These are phyloP conservation scores for Capricornis sumatraensis DNA, from an alignment of 2,113 vertebrate genomes.

Conservation along the genomic window DNA sequence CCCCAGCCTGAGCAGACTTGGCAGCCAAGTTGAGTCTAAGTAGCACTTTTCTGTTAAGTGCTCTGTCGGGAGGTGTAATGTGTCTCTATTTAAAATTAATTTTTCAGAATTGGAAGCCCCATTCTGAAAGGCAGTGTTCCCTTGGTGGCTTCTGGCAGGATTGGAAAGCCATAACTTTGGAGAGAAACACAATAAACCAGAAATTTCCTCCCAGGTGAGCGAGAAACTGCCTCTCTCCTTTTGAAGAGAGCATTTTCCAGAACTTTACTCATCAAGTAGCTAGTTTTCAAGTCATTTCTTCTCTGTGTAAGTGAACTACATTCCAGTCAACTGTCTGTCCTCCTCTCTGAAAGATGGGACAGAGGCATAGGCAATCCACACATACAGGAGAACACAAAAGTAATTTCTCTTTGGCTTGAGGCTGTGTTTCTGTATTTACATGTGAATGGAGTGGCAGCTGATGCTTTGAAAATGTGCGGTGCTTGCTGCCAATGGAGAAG, in stretches of 20 bases:
- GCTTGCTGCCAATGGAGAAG: background rate
- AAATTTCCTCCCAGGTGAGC: constrained; percentile 69
- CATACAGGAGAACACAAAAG: background rate
- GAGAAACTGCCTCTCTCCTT: constrained; percentile 44
- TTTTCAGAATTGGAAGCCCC: constrained; percentile 64
- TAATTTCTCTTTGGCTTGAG: constrained; percentile 8
- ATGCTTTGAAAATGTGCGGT: background rate
- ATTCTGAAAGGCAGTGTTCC: constrained; percentile 53
- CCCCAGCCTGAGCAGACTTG: constrained; percentile 24
- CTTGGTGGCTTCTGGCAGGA: constrained; percentile 48
- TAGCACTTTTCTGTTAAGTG: constrained; percentile 47
- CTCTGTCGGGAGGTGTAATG: constrained; percentile 60
- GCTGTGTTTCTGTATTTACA: constrained; percentile 48
- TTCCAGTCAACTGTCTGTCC: background rate
- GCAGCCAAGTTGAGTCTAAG: constrained; percentile 23
- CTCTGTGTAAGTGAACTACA: constrained; percentile 13
- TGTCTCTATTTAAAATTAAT: constrained; percentile 71
- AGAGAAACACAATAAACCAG: constrained; percentile 70
- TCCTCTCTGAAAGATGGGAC: constrained; percentile 13
- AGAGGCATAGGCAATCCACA: background rate
- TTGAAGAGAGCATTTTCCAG: constrained; percentile 49
- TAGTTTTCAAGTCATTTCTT: constrained; percentile 42
- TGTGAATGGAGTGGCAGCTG: background rate
- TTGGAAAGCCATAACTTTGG: constrained; percentile 59
- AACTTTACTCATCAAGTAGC: constrained; percentile 30